Conservation (phyloP, 2,113 vertebrate species). For the Chamaea fasciata region DNA sequence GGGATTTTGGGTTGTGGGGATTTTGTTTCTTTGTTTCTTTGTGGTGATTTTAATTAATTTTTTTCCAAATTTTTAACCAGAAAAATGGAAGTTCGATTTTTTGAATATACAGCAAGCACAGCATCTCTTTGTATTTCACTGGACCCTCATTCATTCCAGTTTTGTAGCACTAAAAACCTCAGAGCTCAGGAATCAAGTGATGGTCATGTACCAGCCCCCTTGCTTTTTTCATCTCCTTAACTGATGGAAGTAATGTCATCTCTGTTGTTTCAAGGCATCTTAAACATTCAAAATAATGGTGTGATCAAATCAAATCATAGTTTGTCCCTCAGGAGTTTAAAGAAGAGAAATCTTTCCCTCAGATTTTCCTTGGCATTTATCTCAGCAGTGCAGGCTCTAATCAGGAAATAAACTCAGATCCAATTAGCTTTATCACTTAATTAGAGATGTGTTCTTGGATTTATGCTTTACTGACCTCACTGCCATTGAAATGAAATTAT, state of each 20-base stretch:
- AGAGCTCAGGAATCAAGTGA: neutral
- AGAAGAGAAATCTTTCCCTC: neutral
- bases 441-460: slow-evolving; percentile 46
- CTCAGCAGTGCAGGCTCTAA: slow-evolving; percentile 34
- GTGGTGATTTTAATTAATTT: neutral
- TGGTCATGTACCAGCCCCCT: neutral
- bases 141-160: neutral
- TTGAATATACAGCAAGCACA: neutral
- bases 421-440: slow-evolving; percentile 51
- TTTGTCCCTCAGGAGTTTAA: neutral
- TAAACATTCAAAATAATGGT: neutral
- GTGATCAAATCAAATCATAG: neutral
- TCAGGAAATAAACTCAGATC: slow-evolving; percentile 56
- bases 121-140: neutral
- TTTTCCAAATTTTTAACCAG: neutral
- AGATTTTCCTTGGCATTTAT: slow-evolving; percentile 35
- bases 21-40: neutral
- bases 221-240: neutral
- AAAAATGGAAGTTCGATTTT: neutral
- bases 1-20: fast-evolving
- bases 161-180: neutral
- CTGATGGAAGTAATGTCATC: neutral
- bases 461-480: slow-evolving; percentile 20
- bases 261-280: neutral
- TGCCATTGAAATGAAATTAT: slow-evolving; percentile 23